These are phyloP conservation scores for Lottia scabra DNA, from an alignment of 2,888 invertebrate species.

Conservation along the genomic window DNA sequence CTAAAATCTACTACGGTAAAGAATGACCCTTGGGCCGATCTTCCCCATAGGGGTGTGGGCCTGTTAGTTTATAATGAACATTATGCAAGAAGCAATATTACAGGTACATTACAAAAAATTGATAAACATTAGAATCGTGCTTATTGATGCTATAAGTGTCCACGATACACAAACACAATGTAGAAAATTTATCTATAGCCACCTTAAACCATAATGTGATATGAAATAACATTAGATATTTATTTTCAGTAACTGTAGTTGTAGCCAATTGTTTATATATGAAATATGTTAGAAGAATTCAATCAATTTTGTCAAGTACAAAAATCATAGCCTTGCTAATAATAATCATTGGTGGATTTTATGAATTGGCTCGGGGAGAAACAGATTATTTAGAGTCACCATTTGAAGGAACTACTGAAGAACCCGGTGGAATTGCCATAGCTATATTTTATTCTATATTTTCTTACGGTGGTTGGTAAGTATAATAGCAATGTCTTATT, in stretches of 20 bases:
- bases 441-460: constrained; percentile 58
- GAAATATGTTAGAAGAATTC: constrained; percentile 53
- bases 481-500: constrained; percentile 41
- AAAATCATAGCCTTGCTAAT: constrained; percentile 51
- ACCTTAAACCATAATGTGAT: no score
- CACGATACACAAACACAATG: no score
- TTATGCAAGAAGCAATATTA: no score
- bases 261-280: constrained; percentile 57
- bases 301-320: constrained; percentile 49
- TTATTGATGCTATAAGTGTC: no score
- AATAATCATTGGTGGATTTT: constrained; percentile 50
- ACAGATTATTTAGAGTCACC: constrained; percentile 80
- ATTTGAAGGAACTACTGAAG: constrained; percentile 79
- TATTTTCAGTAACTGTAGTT: constrained; percentile 54
- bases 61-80: no score
- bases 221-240: no score
- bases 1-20: no score
- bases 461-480: constrained; percentile 71
- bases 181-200: no score
- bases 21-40: no score
- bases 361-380: constrained; percentile 70
- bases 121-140: no score
- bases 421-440: constrained; percentile 61
- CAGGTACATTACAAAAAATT: no score
- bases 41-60: no score